phyloP scores from a whole-genome alignment of 1,140 invertebrate species.

The Neodiprion virginianus region DNA sequence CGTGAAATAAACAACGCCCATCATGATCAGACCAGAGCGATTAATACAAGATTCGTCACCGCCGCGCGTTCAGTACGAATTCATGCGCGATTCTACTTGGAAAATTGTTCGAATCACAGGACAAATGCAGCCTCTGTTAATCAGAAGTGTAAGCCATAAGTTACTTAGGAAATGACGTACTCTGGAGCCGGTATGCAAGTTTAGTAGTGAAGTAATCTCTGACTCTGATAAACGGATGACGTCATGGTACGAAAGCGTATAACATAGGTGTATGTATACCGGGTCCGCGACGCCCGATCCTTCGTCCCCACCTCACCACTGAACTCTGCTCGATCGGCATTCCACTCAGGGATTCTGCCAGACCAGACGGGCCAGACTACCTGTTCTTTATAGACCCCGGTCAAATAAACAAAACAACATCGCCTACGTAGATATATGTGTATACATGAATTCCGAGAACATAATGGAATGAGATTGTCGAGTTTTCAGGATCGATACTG shows the following conservation, averaged over 20 bases:
- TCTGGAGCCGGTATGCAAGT: constrained; percentile 4
- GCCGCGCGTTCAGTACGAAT: too few species aligned
- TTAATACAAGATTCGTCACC: too few species aligned
- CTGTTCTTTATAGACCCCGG: neutral
- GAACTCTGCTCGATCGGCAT: constrained; percentile 1
- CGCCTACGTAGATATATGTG: too few species aligned
- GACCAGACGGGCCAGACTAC: neutral
- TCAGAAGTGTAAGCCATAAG: neutral
- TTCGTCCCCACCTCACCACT: neutral
- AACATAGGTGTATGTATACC: neutral
- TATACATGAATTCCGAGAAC: too few species aligned
- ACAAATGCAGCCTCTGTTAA: too few species aligned
- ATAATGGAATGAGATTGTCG: too few species aligned
- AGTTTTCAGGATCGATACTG: too few species aligned
- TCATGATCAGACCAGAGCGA: too few species aligned
- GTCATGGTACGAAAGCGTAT: constrained; percentile 4
- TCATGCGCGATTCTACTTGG: too few species aligned
- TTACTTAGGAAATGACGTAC: neutral
- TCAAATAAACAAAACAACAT: neutral
- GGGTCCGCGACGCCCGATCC: neutral
- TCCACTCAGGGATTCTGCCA: neutral
- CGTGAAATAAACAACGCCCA: neutral
- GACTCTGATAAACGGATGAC: neutral
- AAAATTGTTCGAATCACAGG: too few species aligned
- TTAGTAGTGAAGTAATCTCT: constrained; percentile 2